Evolutionary conservation across 92 coral and sea anemone genomes (phyloP), one percentile per base, ranked within the genome.

Genomic region (Epizoanthus stellaris): DNA sequence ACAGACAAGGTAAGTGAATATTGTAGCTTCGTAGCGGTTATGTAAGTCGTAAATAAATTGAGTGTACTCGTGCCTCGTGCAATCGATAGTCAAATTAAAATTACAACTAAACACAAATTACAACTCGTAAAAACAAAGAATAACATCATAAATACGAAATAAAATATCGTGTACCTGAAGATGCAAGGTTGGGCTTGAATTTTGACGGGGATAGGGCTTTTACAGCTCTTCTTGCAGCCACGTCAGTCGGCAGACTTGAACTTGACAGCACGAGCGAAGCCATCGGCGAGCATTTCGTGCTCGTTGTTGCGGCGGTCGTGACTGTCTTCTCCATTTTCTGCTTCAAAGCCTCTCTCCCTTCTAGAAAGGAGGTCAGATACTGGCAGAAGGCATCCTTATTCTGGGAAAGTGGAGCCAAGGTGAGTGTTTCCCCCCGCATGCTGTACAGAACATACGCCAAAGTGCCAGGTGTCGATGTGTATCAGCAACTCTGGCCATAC

Each of bases 301-400:
- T 30, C 36, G 36, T 30, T 30, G 36, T 30, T 30, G 36, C 36
- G 36, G 36, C 36, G 36, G 36, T 30, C 1, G 36, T 30, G 36
- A 30, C 42, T 59, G 57, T 12, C 64, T 81, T 58, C 43, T 65
- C 66, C 70, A 52, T 13, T 36, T 45, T 20, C 56, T 16, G n/a
- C 71, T 67, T 81, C 58, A 66, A 21, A 64, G 70, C 79, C 65
- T 89, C 87, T 5, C 80, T 40, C 8, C 84, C 90, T 47, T 80
- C 93, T 25, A 10, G 21, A 47, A 90, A 90, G 39, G 75, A 76
- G 71, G n/a, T 2, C 2, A 62, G 34, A 66, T 88, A 88, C 4
- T 14, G 52, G 20, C 38, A n/a, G 64, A 88, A 88, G 0, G 80
- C 80, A n/a, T 77, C 61, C 23, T 86, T 77, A 79, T 77, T 80